Base-by-base conservation (phyloP, 2,797 vertebrate species). In the Pantherophis alleghaniensis region DNA sequence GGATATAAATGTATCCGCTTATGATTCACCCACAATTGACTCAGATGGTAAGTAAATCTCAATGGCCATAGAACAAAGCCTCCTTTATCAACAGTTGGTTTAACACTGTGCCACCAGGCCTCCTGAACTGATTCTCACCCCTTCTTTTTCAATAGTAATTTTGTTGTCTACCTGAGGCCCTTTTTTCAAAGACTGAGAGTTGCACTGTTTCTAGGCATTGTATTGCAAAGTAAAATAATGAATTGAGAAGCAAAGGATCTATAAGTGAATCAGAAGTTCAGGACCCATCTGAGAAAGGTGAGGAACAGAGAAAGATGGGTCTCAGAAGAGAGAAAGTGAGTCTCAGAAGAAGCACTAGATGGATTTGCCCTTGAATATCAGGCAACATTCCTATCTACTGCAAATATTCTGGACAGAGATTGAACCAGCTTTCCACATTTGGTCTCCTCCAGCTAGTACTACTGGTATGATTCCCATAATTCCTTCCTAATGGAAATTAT, bases 181-280 rank as follows among this genome's bases (percentile, higher is more conserved):
- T 59, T 96, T 96, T 97, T 96, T 96, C 96, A 97, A 94, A 95
- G 92, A 86, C 0, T 89, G 47, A 26, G 88, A 94, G 90, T 92
- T 94, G 69, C 32, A 37, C 69, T 37, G 95, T 92, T 92, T 95
- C 94, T 94, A 96, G 32, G 92, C 94, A 95, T 90, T 89, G 91
- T 92, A 96, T 32, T 91, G 95, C 96, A 96, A 96, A 96, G 83
- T 57, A 91, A 96, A 91, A 95, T 96, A 97, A 97, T 96, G 95
- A 96, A 96, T 91, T 20, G 93, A 96, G 95, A 96, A 89, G 88
- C 90, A 95, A 96, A 88, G 92, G 94, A 94, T 95, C 91, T 14
- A 9, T 1, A 10, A 74, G 94, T 0, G 51, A 96, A 94, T 88
- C 0, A 11, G 88, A 88, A 94, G 94, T 94, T 92, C 93, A 96